Conservation (phyloP, 1,140 invertebrate genomes). For the Venustaconcha ellipsiformis region DNA sequence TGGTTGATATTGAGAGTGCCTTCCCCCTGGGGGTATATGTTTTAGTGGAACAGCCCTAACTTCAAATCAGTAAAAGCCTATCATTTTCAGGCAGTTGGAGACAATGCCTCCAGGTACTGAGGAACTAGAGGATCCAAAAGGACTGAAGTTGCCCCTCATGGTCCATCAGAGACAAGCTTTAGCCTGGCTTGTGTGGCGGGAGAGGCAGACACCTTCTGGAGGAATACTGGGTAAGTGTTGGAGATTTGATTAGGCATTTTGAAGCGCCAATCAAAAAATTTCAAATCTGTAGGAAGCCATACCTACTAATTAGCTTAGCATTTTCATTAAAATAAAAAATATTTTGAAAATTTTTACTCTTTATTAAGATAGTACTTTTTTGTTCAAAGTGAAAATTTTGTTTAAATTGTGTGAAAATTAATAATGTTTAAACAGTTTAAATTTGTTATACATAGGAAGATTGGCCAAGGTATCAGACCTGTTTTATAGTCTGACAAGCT, state of each 20-base stretch:
- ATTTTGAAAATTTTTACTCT: neutral
- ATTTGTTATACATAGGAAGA: no score
- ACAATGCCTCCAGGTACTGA: constrained; percentile 72
- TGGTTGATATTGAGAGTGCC: no score
- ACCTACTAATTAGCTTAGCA: no score
- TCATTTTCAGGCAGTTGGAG: constrained; percentile 56
- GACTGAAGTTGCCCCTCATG: constrained; percentile 79
- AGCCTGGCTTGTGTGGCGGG: constrained; percentile 90
- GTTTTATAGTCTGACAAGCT: no score
- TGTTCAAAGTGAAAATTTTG: no score
- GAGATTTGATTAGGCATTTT: constrained; percentile 15
- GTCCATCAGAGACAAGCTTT: constrained; percentile 88
- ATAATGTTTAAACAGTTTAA: no score
- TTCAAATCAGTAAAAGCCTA: neutral
- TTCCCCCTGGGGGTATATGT: no score
- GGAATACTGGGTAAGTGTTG: constrained; percentile 73
- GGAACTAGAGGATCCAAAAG: constrained; percentile 75
- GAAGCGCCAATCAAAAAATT: constrained; percentile 40
- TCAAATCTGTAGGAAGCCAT: no score
- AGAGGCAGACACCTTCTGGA: constrained; percentile 83
- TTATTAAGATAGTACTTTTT: neutral
- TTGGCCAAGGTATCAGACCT: no score
- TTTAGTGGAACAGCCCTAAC: no score
- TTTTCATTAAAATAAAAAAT: neutral
- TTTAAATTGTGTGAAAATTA: no score